Evolutionary conservation across 2,797 vertebrate species (phyloP), one percentile per base, ranked within the genome.

Genomic region (Amniataba percoides): DNA sequence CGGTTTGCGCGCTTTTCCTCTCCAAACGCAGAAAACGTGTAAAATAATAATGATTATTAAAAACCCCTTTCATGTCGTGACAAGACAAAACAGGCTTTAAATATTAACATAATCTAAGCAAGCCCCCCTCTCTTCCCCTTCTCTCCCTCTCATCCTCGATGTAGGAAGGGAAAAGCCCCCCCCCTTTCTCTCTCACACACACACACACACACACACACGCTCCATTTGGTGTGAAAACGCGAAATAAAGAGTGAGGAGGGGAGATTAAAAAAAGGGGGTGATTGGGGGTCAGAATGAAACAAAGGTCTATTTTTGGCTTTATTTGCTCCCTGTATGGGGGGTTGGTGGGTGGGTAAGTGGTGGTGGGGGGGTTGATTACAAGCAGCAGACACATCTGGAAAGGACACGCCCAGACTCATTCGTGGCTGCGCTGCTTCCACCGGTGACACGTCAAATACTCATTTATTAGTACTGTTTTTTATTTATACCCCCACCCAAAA

Each of bases 341-440:
- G 27, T 31, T 31, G 27, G 27, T 31, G 27, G 27, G 27, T n/a
- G 27, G 27, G 27, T 31, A n/a, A n/a, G n/a, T n/a, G n/a, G n/a
- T n/a, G n/a, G n/a, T n/a, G n/a, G n/a, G 27, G 27, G 42, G 15
- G 12, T n/a, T 69, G 70, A 81, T 82, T 34, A 72, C 40, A 43
- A 65, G 68, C 52, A 65, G 34, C 7, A 40, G 40, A 55, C 77
- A 66, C 91, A 90, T 93, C 92, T 91, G 91, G 75, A 0, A 3
- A 90, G 86, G 91, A 84, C 90, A 92, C 93, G 92, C 93, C 93
- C 93, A 93, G 90, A 80, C 78, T 27, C 77, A 69, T 77, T 73
- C 65, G 61, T 43, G 70, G 23, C 0, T 14, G 57, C 34, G 53
- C 69, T 53, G 52, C 10, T n/a, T 71, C 27, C 27, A 31, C 27